phyloP scores from a whole-genome alignment of 37 sponge, comb jelly and placozoan genomes.

The Petrosia ficiformis region DNA sequence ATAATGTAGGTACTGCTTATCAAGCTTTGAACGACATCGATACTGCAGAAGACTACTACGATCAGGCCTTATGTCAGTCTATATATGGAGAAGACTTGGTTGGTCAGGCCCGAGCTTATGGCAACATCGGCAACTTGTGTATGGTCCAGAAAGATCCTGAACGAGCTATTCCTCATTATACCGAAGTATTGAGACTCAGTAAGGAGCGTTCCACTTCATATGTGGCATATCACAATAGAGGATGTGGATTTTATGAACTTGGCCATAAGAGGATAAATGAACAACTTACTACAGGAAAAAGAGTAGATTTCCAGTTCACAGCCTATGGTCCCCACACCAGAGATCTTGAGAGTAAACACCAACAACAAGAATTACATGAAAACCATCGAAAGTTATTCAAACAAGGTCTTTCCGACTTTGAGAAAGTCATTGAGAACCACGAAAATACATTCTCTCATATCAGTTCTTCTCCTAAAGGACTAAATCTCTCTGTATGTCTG shows the following conservation, averaged over 20 bases:
- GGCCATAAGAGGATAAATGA: slow-evolving; percentile 28
- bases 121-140: slow-evolving; percentile 75
- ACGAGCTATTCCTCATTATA: slow-evolving; percentile 50
- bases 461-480: slow-evolving; percentile 47
- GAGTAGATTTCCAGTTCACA: not conserved
- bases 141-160: slow-evolving; percentile 37
- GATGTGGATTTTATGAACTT: slow-evolving; percentile 60
- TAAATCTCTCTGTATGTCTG: slow-evolving; percentile 50
- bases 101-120: slow-evolving; percentile 66
- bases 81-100: slow-evolving; percentile 52
- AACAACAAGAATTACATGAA: not conserved
- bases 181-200: slow-evolving; percentile 52
- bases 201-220: slow-evolving; percentile 29
- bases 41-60: slow-evolving; percentile 56
- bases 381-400: slow-evolving; percentile 24
- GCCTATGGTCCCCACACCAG: slow-evolving; percentile 11
- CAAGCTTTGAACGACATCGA: slow-evolving; percentile 44
- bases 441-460: slow-evolving; percentile 42
- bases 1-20: slow-evolving; percentile 72
- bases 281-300: not conserved
- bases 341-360: not conserved
- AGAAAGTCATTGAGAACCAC: slow-evolving; percentile 23
- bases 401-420: slow-evolving; percentile 28
- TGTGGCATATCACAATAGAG: slow-evolving; percentile 74
- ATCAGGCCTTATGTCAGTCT: slow-evolving; percentile 61